Conservation (phyloP, 2,888 invertebrate species). For the Physocephala rufipes region DNA sequence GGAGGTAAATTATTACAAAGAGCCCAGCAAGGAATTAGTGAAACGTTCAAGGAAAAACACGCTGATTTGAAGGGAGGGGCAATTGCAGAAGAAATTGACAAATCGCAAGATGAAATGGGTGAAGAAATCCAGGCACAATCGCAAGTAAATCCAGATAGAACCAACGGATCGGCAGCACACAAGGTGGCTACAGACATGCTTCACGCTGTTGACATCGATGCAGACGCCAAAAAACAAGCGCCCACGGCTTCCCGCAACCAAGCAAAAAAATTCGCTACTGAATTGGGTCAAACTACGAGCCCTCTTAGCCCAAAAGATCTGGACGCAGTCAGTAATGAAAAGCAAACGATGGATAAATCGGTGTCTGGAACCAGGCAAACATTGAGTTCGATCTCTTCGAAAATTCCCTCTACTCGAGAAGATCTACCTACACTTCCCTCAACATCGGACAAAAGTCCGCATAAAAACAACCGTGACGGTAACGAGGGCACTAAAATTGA, state of each 20-base stretch:
- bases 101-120: slow-evolving; percentile 32
- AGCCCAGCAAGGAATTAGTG: slow-evolving; percentile 36
- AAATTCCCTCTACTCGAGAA: slow-evolving; percentile 55
- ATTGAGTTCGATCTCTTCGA: slow-evolving; percentile 46
- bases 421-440: slow-evolving; percentile 55
- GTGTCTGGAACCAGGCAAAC: slow-evolving; percentile 46
- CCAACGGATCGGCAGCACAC: slow-evolving; percentile 34
- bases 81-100: slow-evolving; percentile 19
- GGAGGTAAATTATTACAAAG: slow-evolving; percentile 37
- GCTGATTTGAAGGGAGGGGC: slow-evolving; percentile 23
- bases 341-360: slow-evolving; percentile 51
- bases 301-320: slow-evolving; percentile 47
- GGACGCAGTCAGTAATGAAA: slow-evolving; percentile 42
- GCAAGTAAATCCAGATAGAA: slow-evolving; percentile 34
- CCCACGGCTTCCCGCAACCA: slow-evolving; percentile 27
- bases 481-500: slow-evolving; percentile 36
- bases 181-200: slow-evolving; percentile 41
- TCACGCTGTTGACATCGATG: slow-evolving; percentile 46
- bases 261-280: slow-evolving; percentile 37
- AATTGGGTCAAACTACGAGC: slow-evolving; percentile 32
- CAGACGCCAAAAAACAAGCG: slow-evolving; percentile 40
- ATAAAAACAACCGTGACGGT: slow-evolving; percentile 40
- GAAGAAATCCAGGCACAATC: slow-evolving; percentile 38
- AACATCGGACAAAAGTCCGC: slow-evolving; percentile 32
- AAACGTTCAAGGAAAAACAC: slow-evolving; percentile 23